Percentiles rank a stretch among this genome's conserved stretches.
Conservation (phyloP, 2,113 vertebrate genomes). For the Tragelaphus strepsiceros region DNA sequence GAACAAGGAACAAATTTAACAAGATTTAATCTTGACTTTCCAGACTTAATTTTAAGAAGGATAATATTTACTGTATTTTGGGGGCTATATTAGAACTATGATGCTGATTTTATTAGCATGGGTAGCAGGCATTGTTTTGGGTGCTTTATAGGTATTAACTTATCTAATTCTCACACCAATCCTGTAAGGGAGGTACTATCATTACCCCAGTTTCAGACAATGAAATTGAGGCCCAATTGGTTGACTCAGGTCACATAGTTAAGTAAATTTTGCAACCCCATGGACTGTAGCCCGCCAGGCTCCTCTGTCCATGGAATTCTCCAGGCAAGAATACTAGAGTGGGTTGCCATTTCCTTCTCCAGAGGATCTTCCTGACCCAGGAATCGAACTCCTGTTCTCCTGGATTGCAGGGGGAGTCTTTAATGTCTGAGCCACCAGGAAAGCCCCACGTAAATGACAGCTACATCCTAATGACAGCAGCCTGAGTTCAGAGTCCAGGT, state of each 20-base stretch:
- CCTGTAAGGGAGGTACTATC: background rate
- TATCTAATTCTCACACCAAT: background rate
- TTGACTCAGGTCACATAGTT: background rate
- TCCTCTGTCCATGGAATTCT: background rate
- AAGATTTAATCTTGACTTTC: conserved; percentile 31
- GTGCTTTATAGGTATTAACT: conserved; percentile 16
- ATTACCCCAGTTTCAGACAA: background rate
- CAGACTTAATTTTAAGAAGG: background rate
- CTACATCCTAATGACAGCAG: background rate
- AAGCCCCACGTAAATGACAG: background rate
- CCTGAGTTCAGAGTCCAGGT: background rate
- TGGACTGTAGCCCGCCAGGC: background rate
- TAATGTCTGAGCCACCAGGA: background rate
- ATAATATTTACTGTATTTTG: background rate
- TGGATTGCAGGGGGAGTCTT: background rate
- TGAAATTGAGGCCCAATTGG: background rate
- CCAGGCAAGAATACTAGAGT: background rate
- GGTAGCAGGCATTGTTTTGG: background rate
- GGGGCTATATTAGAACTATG: background rate
- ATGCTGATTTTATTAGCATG: conserved; percentile 3
- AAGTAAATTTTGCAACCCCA: background rate
- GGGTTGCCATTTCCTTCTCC: background rate
- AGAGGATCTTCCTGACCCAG: background rate
- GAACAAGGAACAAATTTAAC: background rate
- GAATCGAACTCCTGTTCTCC: background rate